A percentile compares a stretch with the other conserved stretches of the same genome.
These are phyloP conservation scores for Pseudolaguvia tuberculata DNA, from an alignment of 2,113 vertebrate species.

Conservation along the genomic window DNA sequence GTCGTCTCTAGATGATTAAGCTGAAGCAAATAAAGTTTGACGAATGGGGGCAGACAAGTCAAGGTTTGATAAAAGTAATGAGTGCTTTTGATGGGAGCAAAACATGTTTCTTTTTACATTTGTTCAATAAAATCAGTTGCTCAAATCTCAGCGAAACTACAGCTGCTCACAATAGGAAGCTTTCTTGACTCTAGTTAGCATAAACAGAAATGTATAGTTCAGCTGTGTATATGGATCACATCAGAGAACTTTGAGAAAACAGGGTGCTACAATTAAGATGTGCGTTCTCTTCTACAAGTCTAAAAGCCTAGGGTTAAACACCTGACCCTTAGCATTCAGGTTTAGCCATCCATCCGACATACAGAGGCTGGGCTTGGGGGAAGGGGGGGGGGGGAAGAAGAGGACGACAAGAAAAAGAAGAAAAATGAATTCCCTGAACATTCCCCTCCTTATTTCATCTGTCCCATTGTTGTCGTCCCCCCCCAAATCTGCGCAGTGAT, in stretches of 20 bases:
- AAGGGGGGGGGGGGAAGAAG: slow-evolving; percentile 28
- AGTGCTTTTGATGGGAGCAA: neutral
- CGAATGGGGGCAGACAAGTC: neutral
- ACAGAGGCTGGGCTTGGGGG: slow-evolving; percentile 21
- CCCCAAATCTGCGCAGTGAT: slow-evolving; percentile 71
- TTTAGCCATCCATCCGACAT: slow-evolving; percentile 68
- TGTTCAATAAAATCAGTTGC: neutral
- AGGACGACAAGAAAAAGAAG: slow-evolving; percentile 47
- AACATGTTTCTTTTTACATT: neutral
- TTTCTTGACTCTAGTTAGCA: no score
- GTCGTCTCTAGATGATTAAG: neutral
- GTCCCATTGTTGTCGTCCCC: slow-evolving; percentile 67
- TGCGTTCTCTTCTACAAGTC: slow-evolving; percentile 49
- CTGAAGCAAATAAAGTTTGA: neutral
- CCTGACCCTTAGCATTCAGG: slow-evolving; percentile 70
- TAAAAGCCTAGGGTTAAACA: slow-evolving; percentile 65
- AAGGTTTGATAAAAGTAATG: no score
- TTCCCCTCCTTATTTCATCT: slow-evolving; percentile 73
- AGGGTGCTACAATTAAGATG: slow-evolving; percentile 50
- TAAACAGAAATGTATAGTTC: neutral
- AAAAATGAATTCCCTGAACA: slow-evolving; percentile 64
- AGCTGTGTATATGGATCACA: no score
- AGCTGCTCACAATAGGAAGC: neutral
- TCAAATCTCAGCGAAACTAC: neutral
- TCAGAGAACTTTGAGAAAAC: slow-evolving; percentile 3